Conservation (phyloP, 2,113 vertebrate species). For the Polyodon spathula region DNA sequence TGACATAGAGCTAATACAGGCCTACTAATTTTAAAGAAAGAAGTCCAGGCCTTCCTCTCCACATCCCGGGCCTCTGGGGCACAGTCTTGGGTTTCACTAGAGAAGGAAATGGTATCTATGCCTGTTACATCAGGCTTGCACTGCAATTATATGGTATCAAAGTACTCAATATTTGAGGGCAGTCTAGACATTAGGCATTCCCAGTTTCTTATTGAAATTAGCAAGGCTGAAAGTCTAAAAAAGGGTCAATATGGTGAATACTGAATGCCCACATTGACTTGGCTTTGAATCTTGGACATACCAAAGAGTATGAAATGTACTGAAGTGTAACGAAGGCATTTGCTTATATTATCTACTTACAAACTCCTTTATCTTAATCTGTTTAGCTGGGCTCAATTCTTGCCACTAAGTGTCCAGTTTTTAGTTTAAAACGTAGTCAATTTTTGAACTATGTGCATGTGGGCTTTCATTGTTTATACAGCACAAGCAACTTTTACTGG, state of each 20-base stretch:
- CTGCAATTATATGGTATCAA: constrained; percentile 6
- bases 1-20: not conserved
- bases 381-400: no score
- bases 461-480: no score
- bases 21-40: not conserved
- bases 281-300: no score
- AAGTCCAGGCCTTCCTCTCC: not conserved
- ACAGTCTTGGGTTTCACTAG: not conserved
- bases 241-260: no score
- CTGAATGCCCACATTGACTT: not conserved
- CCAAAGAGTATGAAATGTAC: no score
- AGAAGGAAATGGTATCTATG: not conserved
- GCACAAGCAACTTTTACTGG: no score
- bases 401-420: no score
- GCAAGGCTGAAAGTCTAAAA: not conserved
- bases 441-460: no score
- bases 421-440: no score
- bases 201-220: not conserved
- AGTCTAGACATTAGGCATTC: not conserved
- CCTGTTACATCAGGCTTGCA: constrained; percentile 5
- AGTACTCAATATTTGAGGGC: not conserved
- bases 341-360: no score
- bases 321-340: no score
- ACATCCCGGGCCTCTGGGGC: not conserved
- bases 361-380: no score